Percentiles rank a stretch among this genome's conserved stretches.
Conservation (phyloP, 2,797 vertebrate species). For the Crocodylus rhombifer region DNA sequence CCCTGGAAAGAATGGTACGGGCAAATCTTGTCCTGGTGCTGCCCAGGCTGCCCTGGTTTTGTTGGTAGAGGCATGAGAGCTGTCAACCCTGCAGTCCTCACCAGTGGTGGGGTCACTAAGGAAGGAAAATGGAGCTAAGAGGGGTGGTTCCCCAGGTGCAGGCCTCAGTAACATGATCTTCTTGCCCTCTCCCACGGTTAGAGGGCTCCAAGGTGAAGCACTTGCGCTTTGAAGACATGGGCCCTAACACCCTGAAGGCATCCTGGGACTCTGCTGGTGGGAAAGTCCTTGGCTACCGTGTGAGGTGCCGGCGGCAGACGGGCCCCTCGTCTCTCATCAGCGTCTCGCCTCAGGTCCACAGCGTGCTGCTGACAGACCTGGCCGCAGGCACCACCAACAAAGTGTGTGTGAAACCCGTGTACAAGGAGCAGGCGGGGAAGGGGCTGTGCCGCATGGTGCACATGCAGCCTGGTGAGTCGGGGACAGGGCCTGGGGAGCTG, state of each 20-base stretch:
- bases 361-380: conserved; percentile 49
- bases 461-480: conserved; percentile 65
- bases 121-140: accelerated
- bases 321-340: conserved; percentile 20
- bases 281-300: conserved; percentile 40
- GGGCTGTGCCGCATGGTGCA: conserved; percentile 30
- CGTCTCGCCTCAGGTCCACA: conserved; percentile 52
- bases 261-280: conserved; percentile 51
- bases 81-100: neutral
- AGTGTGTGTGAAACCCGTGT: conserved; percentile 72
- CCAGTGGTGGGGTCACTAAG: accelerated
- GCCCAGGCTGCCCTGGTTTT: neutral
- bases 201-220: conserved; percentile 50
- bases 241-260: conserved; percentile 37
- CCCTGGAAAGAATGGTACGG: neutral
- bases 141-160: accelerated
- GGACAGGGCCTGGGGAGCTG: no score
- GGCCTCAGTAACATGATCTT: accelerated
- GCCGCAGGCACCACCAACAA: conserved; percentile 22
- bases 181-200: neutral
- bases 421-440: conserved; percentile 17
- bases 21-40: neutral
- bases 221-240: conserved; percentile 55
- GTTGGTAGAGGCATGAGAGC: neutral
- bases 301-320: conserved; percentile 59